Evolutionary conservation across 1,140 invertebrate genomes (phyloP), one percentile per base, ranked within the genome.

Genomic region (Brachionus asplanchnoidis): DNA sequence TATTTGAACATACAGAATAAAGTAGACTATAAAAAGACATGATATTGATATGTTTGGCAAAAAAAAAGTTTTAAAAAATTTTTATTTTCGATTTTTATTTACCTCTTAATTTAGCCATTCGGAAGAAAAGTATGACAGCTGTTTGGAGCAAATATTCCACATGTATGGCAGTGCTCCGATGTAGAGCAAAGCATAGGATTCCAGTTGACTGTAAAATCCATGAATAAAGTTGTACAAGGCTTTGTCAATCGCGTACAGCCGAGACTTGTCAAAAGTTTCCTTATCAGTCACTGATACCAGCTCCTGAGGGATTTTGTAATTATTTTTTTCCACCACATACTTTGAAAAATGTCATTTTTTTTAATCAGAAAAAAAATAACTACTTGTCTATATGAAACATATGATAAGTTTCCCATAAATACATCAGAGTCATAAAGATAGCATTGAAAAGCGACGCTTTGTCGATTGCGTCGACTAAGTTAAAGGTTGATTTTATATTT

Each of bases 331-430:
- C 11, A 68, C 60, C 26, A 20, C 3, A 68, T 70, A 73, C 80
- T 83, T 36, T 65, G 0, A 36, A 82, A 82, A 40, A 82, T 44
- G n/a, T 14, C 6, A 26, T 26, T 56, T 56, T 14, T 14, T 17
- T 66, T 32, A 20, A 2, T 6, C 68, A 70, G n/a, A 14, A 32
- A 4, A 8, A n/a, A 83, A 12, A 9, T 26, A 83, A 83, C 17
- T 66, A 83, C 80, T 68, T 84, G 82, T 50, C 82, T n/a, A 26
- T 14, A 70, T 84, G 82, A 68, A 7, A 84, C n/a, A n/a, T n/a
- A n/a, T n/a, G 32, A 84, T 84, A 84, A 36, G 28, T 40, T 12
- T 84, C 82, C 82, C 82, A 84, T 26, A 84, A 7, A 7, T 36
- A 84, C 40, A 84, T 84, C n/a, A 84, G 17, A n/a, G 60, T 68